A percentile compares a stretch with the other conserved stretches of the same genome.
phyloP scores from a whole-genome alignment of 2,113 vertebrate genomes.

The Brachirus orientalis region DNA sequence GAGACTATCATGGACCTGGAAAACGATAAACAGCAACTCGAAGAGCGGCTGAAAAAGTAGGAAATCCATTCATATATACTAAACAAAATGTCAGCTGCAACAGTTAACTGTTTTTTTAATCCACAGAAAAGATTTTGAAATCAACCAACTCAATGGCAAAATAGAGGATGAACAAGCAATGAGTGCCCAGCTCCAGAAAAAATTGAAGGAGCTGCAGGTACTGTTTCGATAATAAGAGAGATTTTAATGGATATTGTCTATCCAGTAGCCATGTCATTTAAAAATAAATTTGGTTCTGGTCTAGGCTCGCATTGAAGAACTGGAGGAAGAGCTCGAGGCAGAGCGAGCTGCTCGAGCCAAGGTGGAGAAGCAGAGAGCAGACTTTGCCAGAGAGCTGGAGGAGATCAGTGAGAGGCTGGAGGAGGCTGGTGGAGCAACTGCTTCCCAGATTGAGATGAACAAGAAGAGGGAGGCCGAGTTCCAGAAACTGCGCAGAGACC shows the following conservation, averaged over 20 bases:
- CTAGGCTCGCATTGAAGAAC: conserved; percentile 79
- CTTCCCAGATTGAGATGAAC: conserved; percentile 83
- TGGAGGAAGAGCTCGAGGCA: conserved; percentile 44
- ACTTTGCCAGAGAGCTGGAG: conserved; percentile 81
- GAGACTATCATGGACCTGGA: background rate
- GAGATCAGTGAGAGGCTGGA: conserved; percentile 84
- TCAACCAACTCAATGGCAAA: conserved; percentile 84
- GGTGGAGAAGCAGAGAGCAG: conserved; percentile 61
- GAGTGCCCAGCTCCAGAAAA: conserved; percentile 86
- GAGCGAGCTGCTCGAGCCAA: background rate
- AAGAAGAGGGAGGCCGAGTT: conserved; percentile 84
- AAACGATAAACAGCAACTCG: background rate
- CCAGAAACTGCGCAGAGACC: conserved; percentile 81
- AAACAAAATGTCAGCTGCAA: background rate
- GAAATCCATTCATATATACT: background rate
- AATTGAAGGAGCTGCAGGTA: conserved; percentile 90
- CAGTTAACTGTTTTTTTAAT: background rate
- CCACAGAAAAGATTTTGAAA: conserved; percentile 88
- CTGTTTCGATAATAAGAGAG: background rate
- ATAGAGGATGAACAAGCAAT: conserved; percentile 84
- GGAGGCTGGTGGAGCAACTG: conserved; percentile 82
- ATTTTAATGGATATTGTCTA: too few relatives aligned
- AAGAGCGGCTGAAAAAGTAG: background rate
- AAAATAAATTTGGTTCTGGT: too few relatives aligned
- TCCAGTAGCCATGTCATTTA: too few relatives aligned